A percentile compares a stretch with the other conserved stretches of the same genome.
Conservation (phyloP, 2,888 invertebrate species). For the Bellardia bayeri region DNA sequence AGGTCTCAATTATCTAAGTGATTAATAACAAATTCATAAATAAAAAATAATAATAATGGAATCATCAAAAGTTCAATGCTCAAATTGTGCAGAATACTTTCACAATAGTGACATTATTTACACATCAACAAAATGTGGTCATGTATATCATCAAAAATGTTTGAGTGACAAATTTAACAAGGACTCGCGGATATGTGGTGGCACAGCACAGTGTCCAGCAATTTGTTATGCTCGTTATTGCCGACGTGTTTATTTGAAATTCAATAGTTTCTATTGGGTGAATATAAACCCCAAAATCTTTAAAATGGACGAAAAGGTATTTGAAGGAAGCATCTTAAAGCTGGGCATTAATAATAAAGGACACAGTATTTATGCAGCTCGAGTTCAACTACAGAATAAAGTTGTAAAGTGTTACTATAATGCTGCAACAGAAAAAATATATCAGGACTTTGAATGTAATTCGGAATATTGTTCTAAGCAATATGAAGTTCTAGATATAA, state of each 20-base stretch:
- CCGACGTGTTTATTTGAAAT: background rate
- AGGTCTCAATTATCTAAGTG: background rate
- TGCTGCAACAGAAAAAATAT: background rate
- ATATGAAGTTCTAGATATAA: too few species aligned
- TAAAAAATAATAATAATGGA: background rate
- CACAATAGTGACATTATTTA: conserved; percentile 4
- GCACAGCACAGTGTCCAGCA: background rate
- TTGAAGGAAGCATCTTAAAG: background rate
- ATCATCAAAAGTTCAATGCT: conserved; percentile 9
- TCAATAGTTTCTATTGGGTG: background rate
- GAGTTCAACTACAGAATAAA: background rate
- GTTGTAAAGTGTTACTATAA: conserved; percentile 13
- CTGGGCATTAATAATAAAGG: conserved; percentile 2
- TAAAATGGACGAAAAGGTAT: background rate
- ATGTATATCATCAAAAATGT: background rate
- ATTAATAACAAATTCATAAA: background rate
- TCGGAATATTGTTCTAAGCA: too few species aligned
- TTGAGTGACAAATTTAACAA: background rate
- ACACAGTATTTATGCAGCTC: conserved; percentile 25
- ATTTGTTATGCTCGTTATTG: conserved; percentile 24
- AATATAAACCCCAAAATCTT: conserved; percentile 2
- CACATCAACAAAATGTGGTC: conserved; percentile 18
- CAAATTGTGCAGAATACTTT: background rate
- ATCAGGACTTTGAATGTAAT: background rate
- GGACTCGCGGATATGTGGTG: background rate